Evolutionary conservation across 2,888 invertebrate genomes (phyloP).

Genomic region (Limenitis camilla): DNA sequence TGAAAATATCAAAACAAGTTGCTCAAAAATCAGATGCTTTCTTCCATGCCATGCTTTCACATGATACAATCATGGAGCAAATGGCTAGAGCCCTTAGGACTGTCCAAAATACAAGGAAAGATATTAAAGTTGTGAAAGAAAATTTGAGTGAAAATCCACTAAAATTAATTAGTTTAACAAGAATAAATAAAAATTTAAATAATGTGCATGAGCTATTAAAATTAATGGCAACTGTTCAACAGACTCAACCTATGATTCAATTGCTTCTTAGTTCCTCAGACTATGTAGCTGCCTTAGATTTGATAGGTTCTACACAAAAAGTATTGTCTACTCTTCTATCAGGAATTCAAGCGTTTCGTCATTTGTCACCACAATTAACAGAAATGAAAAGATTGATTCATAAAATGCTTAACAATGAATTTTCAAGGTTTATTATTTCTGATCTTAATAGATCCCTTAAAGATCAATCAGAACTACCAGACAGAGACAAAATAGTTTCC

Average conservation of each 20-base stretch:
- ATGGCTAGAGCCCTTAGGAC: constrained; percentile 88
- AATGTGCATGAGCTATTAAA: constrained; percentile 84
- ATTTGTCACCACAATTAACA: constrained; percentile 94
- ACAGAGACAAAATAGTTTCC: constrained; percentile 89
- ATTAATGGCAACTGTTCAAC: constrained; percentile 95
- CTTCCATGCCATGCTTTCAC: constrained; percentile 98
- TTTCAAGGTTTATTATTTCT: constrained; percentile 90
- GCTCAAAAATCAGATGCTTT: constrained; percentile 97
- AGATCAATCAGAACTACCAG: constrained; percentile 76
- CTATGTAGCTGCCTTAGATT: constrained; percentile 96
- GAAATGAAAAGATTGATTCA: constrained; percentile 97
- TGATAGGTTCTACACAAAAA: constrained; percentile 97
- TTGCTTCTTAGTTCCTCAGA: constrained; percentile 94
- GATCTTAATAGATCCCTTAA: constrained; percentile 90
- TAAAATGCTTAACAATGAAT: constrained; percentile 97
- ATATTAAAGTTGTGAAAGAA: constrained; percentile 84
- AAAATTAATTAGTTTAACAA: constrained; percentile 81
- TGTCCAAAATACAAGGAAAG: constrained; percentile 81
- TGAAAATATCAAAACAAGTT: constrained; percentile 93
- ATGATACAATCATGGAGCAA: constrained; percentile 97
- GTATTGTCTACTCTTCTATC: constrained; percentile 91
- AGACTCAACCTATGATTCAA: constrained; percentile 98
- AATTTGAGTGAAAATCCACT: constrained; percentile 87
- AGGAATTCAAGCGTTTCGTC: constrained; percentile 95
- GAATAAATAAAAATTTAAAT: constrained; percentile 78